phyloP scores from a whole-genome alignment of 2,113 vertebrate species.

The Chionodraco myersi region DNA sequence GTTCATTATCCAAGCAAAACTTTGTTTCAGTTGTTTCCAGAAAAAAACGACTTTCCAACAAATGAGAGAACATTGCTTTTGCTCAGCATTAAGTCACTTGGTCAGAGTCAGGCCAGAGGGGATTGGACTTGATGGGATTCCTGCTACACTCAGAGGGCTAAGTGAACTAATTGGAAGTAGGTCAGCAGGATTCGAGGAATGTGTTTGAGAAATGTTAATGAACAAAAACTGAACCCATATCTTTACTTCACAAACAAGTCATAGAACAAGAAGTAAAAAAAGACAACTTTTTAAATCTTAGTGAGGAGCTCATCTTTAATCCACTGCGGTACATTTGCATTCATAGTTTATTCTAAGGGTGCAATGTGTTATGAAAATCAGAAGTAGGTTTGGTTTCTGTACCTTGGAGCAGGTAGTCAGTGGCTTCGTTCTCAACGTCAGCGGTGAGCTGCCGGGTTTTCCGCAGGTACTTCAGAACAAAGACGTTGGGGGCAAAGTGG shows the following conservation, averaged over 20 bases:
- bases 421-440: conserved; percentile 91
- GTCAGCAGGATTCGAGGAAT: background rate
- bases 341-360: background rate
- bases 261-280: no score
- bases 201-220: no score
- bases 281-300: background rate
- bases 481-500: conserved; percentile 95
- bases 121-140: no score
- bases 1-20: conserved; percentile 44
- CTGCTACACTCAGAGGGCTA: conserved; percentile 3
- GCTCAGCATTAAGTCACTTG: conserved; percentile 38
- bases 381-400: background rate
- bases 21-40: conserved; percentile 37
- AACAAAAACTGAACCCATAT: no score
- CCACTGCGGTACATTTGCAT: background rate
- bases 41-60: conserved; percentile 7
- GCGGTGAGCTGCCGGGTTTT: conserved; percentile 91
- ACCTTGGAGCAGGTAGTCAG: conserved; percentile 88
- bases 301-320: background rate
- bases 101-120: background rate
- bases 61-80: no score
- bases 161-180: conserved; percentile 5
- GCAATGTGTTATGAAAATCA: background rate
- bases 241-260: no score
- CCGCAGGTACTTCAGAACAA: conserved; percentile 94